phyloP scores from a whole-genome alignment of 2,797 vertebrate genomes.

The Vespertilio murinus region DNA sequence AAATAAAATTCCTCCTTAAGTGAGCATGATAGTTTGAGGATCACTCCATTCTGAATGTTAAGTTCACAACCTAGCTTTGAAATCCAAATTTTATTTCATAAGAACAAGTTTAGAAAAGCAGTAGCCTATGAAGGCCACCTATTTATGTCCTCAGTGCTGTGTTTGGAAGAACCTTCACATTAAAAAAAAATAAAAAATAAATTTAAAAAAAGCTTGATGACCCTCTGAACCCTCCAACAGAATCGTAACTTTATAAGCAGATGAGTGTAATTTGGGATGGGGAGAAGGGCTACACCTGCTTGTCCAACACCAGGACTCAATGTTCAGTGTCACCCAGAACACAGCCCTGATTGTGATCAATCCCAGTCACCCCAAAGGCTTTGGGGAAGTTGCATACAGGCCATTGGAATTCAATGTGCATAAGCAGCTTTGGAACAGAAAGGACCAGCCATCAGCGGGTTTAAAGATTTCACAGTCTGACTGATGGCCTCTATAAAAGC shows the following conservation, averaged over 20 bases:
- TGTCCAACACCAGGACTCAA: background rate
- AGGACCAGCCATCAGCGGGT: background rate
- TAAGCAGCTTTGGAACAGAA: background rate
- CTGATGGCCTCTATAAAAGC: background rate
- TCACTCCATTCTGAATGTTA: constrained; percentile 20
- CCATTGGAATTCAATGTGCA: constrained; percentile 49
- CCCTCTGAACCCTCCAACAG: constrained; percentile 6
- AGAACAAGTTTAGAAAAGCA: constrained; percentile 19
- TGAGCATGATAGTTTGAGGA: constrained; percentile 9
- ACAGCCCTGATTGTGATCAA: constrained; percentile 21
- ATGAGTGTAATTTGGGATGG: background rate
- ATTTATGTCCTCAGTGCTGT: background rate
- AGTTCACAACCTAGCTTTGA: constrained; percentile 8
- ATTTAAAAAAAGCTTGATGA: background rate
- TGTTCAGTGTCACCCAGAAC: background rate
- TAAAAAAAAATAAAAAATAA: background rate
- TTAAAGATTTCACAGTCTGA: constrained; percentile 43
- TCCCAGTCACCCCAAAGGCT: constrained; percentile 11
- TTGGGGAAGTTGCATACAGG: constrained; percentile 46
- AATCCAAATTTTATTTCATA: constrained; percentile 46
- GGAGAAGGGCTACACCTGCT: background rate
- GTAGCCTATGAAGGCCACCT: constrained; percentile 37
- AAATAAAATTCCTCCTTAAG: constrained; percentile 56
- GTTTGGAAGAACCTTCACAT: background rate
- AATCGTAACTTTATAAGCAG: background rate